These are phyloP conservation scores for Phymorhynchus buccinoides DNA, from an alignment of 1,140 invertebrate species.

Conservation along the genomic window DNA sequence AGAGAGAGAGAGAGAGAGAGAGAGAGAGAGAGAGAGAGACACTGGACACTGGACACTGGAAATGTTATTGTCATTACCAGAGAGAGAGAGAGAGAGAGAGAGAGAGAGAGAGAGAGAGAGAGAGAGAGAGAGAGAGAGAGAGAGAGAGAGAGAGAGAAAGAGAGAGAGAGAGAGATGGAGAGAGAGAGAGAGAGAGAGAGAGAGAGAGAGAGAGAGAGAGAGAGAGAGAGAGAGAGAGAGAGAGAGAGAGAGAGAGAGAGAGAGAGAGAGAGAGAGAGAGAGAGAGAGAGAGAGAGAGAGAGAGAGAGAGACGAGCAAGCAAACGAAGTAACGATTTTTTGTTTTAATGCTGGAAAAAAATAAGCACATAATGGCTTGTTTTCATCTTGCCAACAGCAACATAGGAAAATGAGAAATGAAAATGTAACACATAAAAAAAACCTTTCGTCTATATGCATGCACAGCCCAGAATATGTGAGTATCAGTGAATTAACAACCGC, in stretches of 20 bases:
- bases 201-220: conserved; percentile 19
- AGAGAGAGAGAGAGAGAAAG: background rate
- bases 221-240: background rate
- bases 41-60: no score
- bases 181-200: background rate
- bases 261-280: background rate
- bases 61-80: no score
- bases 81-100: background rate
- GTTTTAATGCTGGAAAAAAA: no score
- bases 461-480: no score
- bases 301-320: background rate
- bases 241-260: background rate
- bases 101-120: background rate
- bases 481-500: no score
- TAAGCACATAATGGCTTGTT: no score
- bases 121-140: background rate
- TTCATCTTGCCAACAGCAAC: no score
- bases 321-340: background rate
- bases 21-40: background rate
- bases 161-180: background rate
- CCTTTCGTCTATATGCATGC: no score
- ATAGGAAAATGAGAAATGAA: no score
- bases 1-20: conserved; percentile 16
- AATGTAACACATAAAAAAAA: no score
- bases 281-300: background rate